A percentile compares a stretch with the other conserved stretches of the same genome.
Conservation (phyloP, 2,797 vertebrate species). For the Anguilla anguilla region DNA sequence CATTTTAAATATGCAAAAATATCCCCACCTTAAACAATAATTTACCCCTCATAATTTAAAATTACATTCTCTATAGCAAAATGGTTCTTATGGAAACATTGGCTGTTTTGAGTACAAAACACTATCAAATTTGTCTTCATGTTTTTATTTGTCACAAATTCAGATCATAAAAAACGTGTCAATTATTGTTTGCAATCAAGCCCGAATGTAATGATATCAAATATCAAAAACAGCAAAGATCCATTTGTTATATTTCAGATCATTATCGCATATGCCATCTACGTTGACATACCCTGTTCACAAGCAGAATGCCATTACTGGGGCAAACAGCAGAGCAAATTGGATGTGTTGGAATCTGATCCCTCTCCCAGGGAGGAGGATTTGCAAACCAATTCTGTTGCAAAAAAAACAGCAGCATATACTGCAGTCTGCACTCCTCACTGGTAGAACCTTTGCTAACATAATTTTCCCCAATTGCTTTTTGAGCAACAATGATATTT, state of each 20-base stretch:
- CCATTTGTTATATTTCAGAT: neutral
- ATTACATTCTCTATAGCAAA: neutral
- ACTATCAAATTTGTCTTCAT: neutral
- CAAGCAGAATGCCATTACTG: neutral
- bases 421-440: too few relatives aligned
- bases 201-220: neutral
- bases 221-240: neutral
- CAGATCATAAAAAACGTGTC: neutral
- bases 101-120: conserved; percentile 18
- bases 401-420: too few relatives aligned
- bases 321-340: too few relatives aligned
- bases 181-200: neutral
- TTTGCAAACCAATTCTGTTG: too few relatives aligned
- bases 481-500: neutral
- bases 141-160: neutral
- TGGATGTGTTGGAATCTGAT: too few relatives aligned
- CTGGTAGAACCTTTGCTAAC: neutral
- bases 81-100: neutral
- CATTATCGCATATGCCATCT: too few relatives aligned
- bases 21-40: neutral
- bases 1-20: neutral
- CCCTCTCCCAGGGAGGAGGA: too few relatives aligned
- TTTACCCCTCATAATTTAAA: conserved; percentile 8
- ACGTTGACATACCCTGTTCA: neutral
- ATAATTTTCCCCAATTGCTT: neutral